These are phyloP conservation scores for Corbicula japonica DNA, from an alignment of 2,888 invertebrate genomes.

Conservation along the genomic window DNA sequence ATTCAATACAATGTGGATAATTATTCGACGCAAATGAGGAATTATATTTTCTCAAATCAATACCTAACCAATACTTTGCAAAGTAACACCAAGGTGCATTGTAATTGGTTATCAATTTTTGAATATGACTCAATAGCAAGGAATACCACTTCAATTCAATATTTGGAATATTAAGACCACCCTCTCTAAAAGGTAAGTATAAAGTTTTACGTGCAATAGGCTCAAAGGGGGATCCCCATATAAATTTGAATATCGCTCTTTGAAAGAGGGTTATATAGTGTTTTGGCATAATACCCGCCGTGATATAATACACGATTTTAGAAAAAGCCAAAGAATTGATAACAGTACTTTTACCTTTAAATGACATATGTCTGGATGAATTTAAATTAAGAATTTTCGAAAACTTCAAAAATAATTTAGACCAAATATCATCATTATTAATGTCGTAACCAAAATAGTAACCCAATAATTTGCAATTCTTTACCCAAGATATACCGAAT, in stretches of 20 bases:
- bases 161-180: too few relatives aligned
- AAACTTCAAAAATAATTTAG: conserved; percentile 45
- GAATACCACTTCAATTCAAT: too few relatives aligned
- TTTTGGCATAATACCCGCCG: conserved; percentile 8
- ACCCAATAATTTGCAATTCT: conserved; percentile 48
- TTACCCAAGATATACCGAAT: conserved; percentile 59
- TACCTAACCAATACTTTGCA: too few relatives aligned
- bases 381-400: conserved; percentile 27
- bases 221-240: conserved; percentile 23
- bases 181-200: not conserved
- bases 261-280: conserved; percentile 19
- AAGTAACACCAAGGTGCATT: too few relatives aligned
- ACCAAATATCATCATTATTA: conserved; percentile 47
- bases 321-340: conserved; percentile 31
- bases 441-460: conserved; percentile 42
- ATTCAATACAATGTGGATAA: too few relatives aligned
- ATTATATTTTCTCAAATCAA: too few relatives aligned
- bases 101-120: too few relatives aligned
- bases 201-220: not conserved
- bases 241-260: conserved; percentile 13
- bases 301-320: conserved; percentile 18
- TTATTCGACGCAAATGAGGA: too few relatives aligned
- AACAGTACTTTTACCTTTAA: conserved; percentile 20
- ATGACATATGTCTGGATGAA: not conserved
- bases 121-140: too few relatives aligned